phyloP scores from a whole-genome alignment of 2,113 vertebrate genomes.

The Protomyctophum bolini region DNA sequence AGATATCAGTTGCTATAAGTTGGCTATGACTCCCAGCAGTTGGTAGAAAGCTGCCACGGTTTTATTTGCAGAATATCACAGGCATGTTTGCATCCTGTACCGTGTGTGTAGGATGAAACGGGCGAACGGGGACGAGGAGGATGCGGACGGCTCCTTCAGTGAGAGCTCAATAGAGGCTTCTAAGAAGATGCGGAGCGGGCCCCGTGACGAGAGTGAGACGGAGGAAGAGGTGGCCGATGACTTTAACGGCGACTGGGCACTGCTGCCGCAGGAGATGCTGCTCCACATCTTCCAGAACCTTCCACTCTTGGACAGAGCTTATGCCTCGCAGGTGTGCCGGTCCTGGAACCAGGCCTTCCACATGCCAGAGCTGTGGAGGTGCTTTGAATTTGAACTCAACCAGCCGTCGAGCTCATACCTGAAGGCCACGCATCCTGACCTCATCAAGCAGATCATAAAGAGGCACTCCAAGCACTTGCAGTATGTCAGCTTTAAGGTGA shows the following conservation, averaged over 20 bases:
- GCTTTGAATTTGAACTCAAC: constrained; percentile 97
- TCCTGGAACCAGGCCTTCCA: constrained; percentile 96
- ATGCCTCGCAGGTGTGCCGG: constrained; percentile 92
- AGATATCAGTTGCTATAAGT: too few species aligned
- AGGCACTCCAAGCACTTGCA: constrained; percentile 96
- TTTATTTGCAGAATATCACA: neutral
- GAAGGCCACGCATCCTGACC: constrained; percentile 94
- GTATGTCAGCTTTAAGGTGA: constrained; percentile 98
- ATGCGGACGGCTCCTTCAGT: constrained; percentile 69
- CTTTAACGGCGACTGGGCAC: constrained; percentile 80
- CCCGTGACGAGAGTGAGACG: neutral
- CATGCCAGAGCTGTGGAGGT: constrained; percentile 97
- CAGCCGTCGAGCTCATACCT: constrained; percentile 94
- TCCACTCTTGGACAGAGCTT: constrained; percentile 91
- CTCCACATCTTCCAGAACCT: constrained; percentile 93
- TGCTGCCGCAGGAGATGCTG: constrained; percentile 90
- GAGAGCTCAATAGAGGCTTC: constrained; percentile 66
- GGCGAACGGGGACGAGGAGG: constrained; percentile 80
- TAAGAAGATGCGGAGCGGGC: constrained; percentile 80
- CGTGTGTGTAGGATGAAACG: constrained; percentile 87
- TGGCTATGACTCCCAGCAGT: too few species aligned
- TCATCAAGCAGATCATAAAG: constrained; percentile 98
- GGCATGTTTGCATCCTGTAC: neutral
- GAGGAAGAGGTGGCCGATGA: neutral
- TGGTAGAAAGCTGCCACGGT: too few species aligned